These are phyloP conservation scores for Isaurus tuberculatus DNA, from an alignment of 92 coral and sea anemone species.

Conservation along the genomic window DNA sequence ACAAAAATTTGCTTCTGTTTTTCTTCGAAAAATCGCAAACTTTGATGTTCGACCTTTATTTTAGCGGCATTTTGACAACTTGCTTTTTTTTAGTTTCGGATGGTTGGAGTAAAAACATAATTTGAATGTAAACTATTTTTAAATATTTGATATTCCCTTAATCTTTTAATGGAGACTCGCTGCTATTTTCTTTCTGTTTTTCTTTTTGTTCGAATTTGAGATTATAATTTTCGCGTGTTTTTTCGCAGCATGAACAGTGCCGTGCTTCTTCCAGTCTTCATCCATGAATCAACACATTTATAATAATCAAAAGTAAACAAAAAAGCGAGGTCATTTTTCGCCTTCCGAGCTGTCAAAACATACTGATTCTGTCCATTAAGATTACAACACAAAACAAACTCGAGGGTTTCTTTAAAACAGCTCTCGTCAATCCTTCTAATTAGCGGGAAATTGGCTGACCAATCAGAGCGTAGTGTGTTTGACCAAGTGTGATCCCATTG, in stretches of 20 bases:
- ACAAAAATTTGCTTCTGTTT: conserved; percentile 25
- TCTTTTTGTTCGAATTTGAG: background rate
- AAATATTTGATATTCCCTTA: background rate
- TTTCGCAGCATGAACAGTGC: conserved; percentile 36
- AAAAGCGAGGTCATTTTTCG: conserved; percentile 75
- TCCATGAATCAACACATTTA: conserved; percentile 62
- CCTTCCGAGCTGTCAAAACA: conserved; percentile 91
- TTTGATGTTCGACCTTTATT: conserved; percentile 25
- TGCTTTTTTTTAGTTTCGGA: background rate
- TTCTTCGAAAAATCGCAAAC: background rate
- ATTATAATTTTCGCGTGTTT: conserved; percentile 38
- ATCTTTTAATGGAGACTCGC: background rate
- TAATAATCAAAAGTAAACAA: conserved; percentile 78
- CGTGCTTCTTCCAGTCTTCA: conserved; percentile 33
- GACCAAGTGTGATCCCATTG: conserved; percentile 89
- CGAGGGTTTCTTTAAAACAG: conserved; percentile 88
- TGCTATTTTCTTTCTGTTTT: background rate
- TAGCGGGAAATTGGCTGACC: conserved; percentile 78
- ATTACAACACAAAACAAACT: conserved; percentile 93
- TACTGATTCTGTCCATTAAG: conserved; percentile 87
- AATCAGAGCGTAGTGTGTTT: conserved; percentile 63
- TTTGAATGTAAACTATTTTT: background rate
- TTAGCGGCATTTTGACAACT: background rate
- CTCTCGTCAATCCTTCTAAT: conserved; percentile 86
- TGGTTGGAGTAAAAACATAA: background rate